These are phyloP conservation scores for Oegoconia quadripuncta DNA, from an alignment of 2,888 invertebrate species.

Conservation along the genomic window DNA sequence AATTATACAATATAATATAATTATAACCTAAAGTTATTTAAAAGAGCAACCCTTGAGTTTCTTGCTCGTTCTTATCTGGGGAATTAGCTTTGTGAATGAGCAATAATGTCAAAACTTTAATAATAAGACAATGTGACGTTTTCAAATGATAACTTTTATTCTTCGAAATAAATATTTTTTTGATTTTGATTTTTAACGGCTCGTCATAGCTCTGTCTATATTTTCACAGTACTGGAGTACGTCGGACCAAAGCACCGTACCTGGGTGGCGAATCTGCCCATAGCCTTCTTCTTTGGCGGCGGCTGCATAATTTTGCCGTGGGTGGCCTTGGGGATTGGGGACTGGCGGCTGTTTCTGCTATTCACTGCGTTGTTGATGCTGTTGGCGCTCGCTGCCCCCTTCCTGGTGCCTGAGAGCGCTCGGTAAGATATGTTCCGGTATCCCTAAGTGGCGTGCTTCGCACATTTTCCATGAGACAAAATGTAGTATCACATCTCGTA, in stretches of 20 bases:
- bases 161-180: too few species aligned
- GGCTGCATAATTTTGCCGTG: conserved; percentile 67
- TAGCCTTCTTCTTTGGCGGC: conserved; percentile 66
- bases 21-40: too few species aligned
- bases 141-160: not conserved
- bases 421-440: not conserved
- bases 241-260: conserved; percentile 70
- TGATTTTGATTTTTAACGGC: too few species aligned
- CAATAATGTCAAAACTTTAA: too few species aligned
- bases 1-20: too few species aligned
- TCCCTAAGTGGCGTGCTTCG: not conserved
- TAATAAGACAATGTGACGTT: too few species aligned
- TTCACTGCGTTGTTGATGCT: conserved; percentile 62
- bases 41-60: too few species aligned
- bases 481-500: not conserved
- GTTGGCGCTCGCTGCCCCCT: conserved; percentile 48
- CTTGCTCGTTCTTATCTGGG: too few species aligned
- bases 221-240: conserved; percentile 60
- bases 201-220: not conserved
- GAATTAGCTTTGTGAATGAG: too few species aligned
- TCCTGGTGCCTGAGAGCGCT: conserved; percentile 64
- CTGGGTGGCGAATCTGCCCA: conserved; percentile 69
- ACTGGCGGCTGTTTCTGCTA: conserved; percentile 65
- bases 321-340: conserved; percentile 61
- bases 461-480: not conserved